Evolutionary conservation across 2,113 vertebrate genomes (phyloP), one percentile per base, ranked within the genome.

Genomic region (Clupea harengus): DNA sequence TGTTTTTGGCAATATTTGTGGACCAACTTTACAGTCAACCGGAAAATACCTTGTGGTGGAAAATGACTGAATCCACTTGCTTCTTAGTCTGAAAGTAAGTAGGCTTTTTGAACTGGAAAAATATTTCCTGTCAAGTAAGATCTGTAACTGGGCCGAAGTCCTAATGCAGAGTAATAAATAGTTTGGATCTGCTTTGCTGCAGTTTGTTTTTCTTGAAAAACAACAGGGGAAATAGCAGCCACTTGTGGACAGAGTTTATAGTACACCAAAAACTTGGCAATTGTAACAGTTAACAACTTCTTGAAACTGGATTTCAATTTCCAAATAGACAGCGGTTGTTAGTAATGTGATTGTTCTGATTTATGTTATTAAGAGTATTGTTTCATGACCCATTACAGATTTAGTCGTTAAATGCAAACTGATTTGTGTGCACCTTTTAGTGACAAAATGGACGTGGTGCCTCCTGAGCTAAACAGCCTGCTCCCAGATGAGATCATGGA

Each of bases 401-500:
- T 20, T 22, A 22, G n/a, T 25, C 25, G 60, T 64, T 5, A n/a
- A 64, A 5, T 64, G 20, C 7, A 64, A 11, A 50, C 45, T 6
- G n/a, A 50, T 39, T 39, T 47, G 46, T 92, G 39, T 75, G 84
- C 47, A 81, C 89, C 46, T 81, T 94, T 82, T 92, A 94, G 94
- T 90, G 78, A 91, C 91, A 89, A 95, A 88, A 99, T 99, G 98
- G 97, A 99, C 89, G 97, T 98, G 94, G 98, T 99, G 90, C 97
- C 98, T 81, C 97, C 98, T 39, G 98, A 99, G 92, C 95, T 99
- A 90, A 99, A 97, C 96, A 99, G 96, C 91, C 95, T 98, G 93
- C 98, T 99, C 86, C 98, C 98, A 46, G 98, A 99, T 93, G 98
- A 99, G 90, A 99, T 99, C 92, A 99, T 99, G 98, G 98, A 99